A percentile compares a stretch with the other conserved stretches of the same genome.
Conservation (phyloP, 2,888 invertebrate genomes). For the Heliconius ismenius region DNA sequence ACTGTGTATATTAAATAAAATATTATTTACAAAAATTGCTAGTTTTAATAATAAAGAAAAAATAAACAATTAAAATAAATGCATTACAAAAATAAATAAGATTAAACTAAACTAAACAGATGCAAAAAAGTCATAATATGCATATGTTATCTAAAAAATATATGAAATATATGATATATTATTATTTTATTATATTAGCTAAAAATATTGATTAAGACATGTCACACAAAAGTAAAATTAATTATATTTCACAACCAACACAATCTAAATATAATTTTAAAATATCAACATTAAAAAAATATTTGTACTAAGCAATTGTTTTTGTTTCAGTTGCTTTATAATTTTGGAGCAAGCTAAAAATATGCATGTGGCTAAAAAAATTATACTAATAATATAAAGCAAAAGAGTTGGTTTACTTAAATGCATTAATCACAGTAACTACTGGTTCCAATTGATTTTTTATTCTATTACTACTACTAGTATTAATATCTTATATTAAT, state of each 20-base stretch:
- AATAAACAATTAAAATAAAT: neutral
- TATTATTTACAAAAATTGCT: neutral
- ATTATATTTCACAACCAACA: conserved; percentile 18
- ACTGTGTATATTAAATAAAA: neutral
- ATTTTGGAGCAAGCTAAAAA: neutral
- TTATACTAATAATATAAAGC: neutral
- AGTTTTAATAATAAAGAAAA: neutral
- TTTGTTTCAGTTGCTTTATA: neutral
- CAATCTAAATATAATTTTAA: neutral
- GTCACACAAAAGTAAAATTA: neutral
- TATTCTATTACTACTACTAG: too few relatives aligned
- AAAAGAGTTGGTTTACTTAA: neutral
- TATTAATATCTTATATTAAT: too few relatives aligned
- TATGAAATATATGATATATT: too few relatives aligned
- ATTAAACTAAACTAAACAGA: conserved; percentile 8
- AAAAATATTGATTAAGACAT: neutral
- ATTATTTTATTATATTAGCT: too few relatives aligned
- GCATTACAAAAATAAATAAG: neutral
- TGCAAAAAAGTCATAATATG: neutral
- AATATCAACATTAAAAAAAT: neutral
- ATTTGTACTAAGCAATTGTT: neutral
- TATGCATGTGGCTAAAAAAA: conserved; percentile 10
- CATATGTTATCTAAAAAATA: neutral
- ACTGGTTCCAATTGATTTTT: neutral
- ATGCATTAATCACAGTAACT: neutral